Percentiles rank a stretch among this genome's conserved stretches.
These are phyloP conservation scores for Polietes domitor DNA, from an alignment of 2,888 invertebrate species.

Conservation along the genomic window DNA sequence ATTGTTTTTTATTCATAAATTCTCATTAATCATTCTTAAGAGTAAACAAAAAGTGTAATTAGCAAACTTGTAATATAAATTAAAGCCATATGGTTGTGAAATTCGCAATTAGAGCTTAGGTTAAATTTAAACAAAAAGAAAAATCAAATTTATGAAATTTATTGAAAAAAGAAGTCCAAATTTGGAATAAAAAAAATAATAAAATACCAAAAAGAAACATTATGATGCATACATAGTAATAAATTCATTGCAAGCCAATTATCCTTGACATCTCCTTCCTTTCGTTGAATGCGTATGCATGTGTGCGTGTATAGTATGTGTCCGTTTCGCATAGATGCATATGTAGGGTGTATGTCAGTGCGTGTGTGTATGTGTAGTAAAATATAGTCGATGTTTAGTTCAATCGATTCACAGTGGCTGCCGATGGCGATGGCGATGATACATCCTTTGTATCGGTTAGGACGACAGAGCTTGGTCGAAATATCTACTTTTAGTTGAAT, in stretches of 20 bases:
- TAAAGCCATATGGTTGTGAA: conserved; percentile 74
- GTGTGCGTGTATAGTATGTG: not conserved
- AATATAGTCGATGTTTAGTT: no score
- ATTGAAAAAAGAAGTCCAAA: not conserved
- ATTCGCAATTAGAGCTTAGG: conserved; percentile 75
- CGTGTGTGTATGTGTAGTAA: no score
- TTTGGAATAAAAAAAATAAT: conserved; percentile 1
- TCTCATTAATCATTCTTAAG: conserved; percentile 19
- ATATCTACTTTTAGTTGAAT: no score
- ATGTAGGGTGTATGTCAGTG: no score
- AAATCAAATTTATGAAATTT: conserved; percentile 25
- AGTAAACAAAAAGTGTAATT: conserved; percentile 50
- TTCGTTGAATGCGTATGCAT: not conserved
- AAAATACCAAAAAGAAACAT: conserved; percentile 5
- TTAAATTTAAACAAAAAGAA: conserved; percentile 55
- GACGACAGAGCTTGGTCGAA: no score
- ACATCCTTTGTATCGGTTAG: no score
- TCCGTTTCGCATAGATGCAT: not conserved
- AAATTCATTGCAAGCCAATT: not conserved
- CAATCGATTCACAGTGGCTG: no score
- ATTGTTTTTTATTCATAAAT: conserved; percentile 9
- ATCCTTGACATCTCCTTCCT: not conserved
- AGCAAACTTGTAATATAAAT: conserved; percentile 62
- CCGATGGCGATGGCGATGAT: no score
- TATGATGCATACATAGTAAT: not conserved